These are phyloP conservation scores for Ochotona princeps DNA, from an alignment of 2,113 vertebrate genomes.

Conservation along the genomic window DNA sequence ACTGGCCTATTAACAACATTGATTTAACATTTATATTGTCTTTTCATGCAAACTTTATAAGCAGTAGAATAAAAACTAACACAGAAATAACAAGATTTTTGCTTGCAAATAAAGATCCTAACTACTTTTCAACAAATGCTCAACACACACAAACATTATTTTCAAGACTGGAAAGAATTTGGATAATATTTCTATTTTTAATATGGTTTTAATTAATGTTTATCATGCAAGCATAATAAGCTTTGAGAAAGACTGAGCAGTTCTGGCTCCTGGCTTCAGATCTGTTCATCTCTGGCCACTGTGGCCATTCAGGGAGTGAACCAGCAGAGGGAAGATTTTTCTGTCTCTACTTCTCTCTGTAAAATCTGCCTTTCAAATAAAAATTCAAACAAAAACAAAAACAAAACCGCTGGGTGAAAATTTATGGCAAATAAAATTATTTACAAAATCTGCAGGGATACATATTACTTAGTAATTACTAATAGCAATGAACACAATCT, in stretches of 20 bases:
- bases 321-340: too few species aligned
- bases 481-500: too few species aligned
- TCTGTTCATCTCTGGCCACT: too few species aligned
- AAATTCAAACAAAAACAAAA: not conserved
- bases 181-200: too few species aligned
- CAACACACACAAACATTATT: not conserved
- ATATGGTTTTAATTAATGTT: not conserved
- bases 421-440: not conserved
- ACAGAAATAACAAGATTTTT: conserved; percentile 6
- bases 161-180: too few species aligned
- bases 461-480: conserved; percentile 29
- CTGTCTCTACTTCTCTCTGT: too few species aligned
- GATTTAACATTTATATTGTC: conserved; percentile 11
- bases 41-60: not conserved
- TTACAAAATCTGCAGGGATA: not conserved
- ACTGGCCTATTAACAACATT: not conserved
- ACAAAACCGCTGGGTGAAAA: conserved; percentile 3
- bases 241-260: not conserved
- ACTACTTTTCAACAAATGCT: not conserved
- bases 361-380: too few species aligned
- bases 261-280: too few species aligned
- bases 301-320: too few species aligned
- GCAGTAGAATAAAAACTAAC: conserved; percentile 14
- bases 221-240: not conserved
- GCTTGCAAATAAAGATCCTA: not conserved